Evolutionary conservation across 2,797 vertebrate genomes (phyloP).

Genomic region (Morelia viridis): DNA sequence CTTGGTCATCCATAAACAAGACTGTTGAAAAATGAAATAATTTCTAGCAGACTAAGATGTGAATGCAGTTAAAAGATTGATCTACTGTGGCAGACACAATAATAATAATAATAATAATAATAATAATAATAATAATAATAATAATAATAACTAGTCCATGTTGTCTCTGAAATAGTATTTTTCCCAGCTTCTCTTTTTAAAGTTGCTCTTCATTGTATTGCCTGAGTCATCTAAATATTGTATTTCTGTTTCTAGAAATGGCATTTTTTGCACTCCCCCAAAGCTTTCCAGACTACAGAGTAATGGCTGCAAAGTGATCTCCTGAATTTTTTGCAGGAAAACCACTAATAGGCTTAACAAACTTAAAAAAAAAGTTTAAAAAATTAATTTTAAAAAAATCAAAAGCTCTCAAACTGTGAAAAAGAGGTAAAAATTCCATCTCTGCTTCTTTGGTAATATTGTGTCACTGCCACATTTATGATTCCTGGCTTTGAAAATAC

Average conservation of each 20-base stretch:
- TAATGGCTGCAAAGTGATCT: not conserved
- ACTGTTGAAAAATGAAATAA: not conserved
- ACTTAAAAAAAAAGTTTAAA: not conserved
- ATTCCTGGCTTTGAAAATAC: not conserved
- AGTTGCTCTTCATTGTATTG: not conserved
- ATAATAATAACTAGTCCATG: not conserved
- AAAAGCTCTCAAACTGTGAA: not conserved
- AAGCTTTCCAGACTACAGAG: not conserved
- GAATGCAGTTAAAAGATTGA: not conserved
- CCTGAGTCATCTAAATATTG: not conserved
- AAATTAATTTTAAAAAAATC: too few relatives aligned
- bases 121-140: too few relatives aligned
- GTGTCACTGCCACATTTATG: not conserved
- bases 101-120: too few relatives aligned
- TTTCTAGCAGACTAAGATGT: not conserved
- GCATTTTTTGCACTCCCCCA: not conserved
- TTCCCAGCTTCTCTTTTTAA: not conserved
- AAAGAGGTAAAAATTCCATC: not conserved
- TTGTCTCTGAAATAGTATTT: not conserved
- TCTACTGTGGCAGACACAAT: not conserved
- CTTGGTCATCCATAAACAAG: not conserved
- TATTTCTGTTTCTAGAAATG: not conserved
- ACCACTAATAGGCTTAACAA: too few relatives aligned
- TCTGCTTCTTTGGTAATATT: not conserved
- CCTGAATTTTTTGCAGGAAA: not conserved